A percentile compares a stretch with the other conserved stretches of the same genome.
phyloP scores from a whole-genome alignment of 2,113 vertebrate genomes.

The Pseudopipra pipra region DNA sequence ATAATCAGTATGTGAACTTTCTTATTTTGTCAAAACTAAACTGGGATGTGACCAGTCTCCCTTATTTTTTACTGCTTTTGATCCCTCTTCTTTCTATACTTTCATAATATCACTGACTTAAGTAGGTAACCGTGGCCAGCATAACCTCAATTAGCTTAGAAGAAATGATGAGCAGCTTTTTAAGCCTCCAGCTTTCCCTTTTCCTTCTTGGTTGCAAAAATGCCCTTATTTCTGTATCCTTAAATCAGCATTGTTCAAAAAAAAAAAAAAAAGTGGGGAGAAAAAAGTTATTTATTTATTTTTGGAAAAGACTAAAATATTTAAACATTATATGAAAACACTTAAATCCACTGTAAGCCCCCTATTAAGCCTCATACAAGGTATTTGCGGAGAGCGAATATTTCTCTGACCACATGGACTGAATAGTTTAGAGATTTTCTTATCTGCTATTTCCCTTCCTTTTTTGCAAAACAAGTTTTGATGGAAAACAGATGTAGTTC shows the following conservation, averaged over 20 bases:
- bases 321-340: background rate
- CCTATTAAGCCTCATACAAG: background rate
- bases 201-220: background rate
- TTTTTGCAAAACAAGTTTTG: background rate
- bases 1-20: background rate
- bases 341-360: background rate
- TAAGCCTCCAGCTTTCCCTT: background rate
- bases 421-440: background rate
- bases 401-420: background rate
- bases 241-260: background rate
- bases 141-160: background rate
- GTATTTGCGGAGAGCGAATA: background rate
- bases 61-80: background rate
- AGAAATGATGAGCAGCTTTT: background rate
- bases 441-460: background rate
- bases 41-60: background rate
- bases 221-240: background rate
- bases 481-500: background rate
- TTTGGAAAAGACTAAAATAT: background rate
- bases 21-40: background rate
- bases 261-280: rapidly evolving
- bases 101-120: background rate
- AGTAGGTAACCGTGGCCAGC: background rate
- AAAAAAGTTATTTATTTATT: background rate
- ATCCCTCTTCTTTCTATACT: background rate